These are phyloP conservation scores for Characodon lateralis DNA, from an alignment of 2,797 vertebrate genomes.

Conservation along the genomic window DNA sequence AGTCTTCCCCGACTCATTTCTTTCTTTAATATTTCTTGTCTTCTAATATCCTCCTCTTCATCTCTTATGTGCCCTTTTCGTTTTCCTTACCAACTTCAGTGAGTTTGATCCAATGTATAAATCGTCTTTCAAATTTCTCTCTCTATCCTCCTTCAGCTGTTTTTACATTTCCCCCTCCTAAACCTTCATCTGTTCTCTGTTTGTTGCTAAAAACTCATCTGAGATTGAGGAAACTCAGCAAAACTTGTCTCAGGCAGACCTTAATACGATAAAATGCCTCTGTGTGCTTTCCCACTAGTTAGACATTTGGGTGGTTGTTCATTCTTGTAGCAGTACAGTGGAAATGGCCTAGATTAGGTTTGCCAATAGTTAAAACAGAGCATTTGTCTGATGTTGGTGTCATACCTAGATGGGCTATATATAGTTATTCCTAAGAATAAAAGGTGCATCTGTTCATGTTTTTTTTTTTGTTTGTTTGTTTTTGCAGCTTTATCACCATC, in stretches of 20 bases:
- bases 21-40: constrained; percentile 7
- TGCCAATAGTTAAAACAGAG: constrained; percentile 53
- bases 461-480: constrained; percentile 15
- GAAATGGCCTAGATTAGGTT: constrained; percentile 39
- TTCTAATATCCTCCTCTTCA: constrained; percentile 4
- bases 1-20: neutral
- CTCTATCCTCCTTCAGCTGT: constrained; percentile 1
- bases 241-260: constrained; percentile 61
- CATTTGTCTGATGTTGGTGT: constrained; percentile 36
- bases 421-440: constrained; percentile 31
- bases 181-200: constrained; percentile 33
- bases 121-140: neutral
- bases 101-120: neutral
- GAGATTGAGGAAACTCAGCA: constrained; percentile 72
- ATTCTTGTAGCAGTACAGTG: constrained; percentile 27
- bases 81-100: constrained; percentile 12
- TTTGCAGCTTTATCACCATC: constrained; percentile 11
- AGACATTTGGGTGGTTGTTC: constrained; percentile 33
- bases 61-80: constrained; percentile 1
- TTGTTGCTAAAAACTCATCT: constrained; percentile 54
- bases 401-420: constrained; percentile 41
- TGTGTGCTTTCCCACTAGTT: constrained; percentile 54
- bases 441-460: neutral
- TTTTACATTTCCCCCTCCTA: constrained; percentile 1
- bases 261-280: constrained; percentile 63